Evolutionary conservation across 2,888 invertebrate species (phyloP), one percentile per base, ranked within the genome.

Genomic region (Colostygia pectinataria): DNA sequence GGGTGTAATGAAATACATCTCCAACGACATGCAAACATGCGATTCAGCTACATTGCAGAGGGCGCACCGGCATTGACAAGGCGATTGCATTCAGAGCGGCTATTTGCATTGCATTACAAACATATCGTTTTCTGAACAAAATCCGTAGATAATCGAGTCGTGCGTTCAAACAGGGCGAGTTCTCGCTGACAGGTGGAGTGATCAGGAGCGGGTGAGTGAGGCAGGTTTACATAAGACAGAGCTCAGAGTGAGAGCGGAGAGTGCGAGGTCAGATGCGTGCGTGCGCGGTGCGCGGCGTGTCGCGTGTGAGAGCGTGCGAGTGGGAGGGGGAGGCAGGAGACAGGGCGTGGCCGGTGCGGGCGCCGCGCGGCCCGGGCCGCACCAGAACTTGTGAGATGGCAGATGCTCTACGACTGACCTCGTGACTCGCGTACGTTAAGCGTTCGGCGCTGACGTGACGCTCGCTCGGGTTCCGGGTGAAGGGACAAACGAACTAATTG

Each of bases 301-400:
- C 5, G 58, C 50, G 53, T 28, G 56, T 13, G 52, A 45, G 47
- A 13, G 57, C 56, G 48, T 1, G 39, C 2, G 23, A 10, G 27
- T 10, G 23, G 5, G 10, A 38, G 44, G 42, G 32, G 61, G 45
- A 37, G 24, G 25, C 15, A 15, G 57, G 45, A 47, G 44, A 57
- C 49, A 55, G 53, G 37, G 34, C 40, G 55, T 58, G 60, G 61
- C 57, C 50, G 59, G 52, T 60, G 57, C 51, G 39, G 53, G 51
- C 59, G 34, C 42, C 28, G 34, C 34, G 44, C 36, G 67, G 66
- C 65, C 66, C 69, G 73, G 73, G 77, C 78, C 82, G 83, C 84
- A 77, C 84, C 85, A 83, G 90, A 89, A 90, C 90, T 90, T 87
- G 87, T 90, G 90, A 91, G 90, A 91, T 90, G 90, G 90, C 90